Conservation (phyloP, 2,113 vertebrate genomes). For the Brachirus orientalis region DNA sequence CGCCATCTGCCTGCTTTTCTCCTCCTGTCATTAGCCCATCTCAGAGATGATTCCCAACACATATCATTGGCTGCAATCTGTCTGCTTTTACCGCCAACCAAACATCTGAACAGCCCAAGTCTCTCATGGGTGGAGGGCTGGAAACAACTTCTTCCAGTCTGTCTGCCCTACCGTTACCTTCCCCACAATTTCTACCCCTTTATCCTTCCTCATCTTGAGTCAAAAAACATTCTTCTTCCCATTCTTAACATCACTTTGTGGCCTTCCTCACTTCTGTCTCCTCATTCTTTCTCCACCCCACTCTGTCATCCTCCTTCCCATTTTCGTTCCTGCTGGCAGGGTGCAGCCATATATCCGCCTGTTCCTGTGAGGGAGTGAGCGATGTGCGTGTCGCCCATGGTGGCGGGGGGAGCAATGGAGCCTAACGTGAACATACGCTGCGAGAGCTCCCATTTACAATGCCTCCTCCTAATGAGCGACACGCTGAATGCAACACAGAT, state of each 20-base stretch:
- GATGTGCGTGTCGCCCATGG: constrained; percentile 69
- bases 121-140: constrained; percentile 73
- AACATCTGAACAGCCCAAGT: constrained; percentile 77
- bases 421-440: constrained; percentile 77
- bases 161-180: constrained; percentile 19
- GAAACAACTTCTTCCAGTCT: constrained; percentile 61
- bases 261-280: constrained; percentile 17
- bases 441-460: constrained; percentile 78
- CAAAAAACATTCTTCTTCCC: constrained; percentile 33
- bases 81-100: constrained; percentile 76
- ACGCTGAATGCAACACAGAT: constrained; percentile 59
- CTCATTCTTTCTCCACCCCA: constrained; percentile 11
- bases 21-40: constrained; percentile 77
- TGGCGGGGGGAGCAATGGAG: constrained; percentile 73
- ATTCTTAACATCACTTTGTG: constrained; percentile 34
- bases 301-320: constrained; percentile 17
- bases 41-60: constrained; percentile 79
- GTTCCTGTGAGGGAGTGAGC: constrained; percentile 71
- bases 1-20: constrained; percentile 78
- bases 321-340: constrained; percentile 51
- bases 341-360: constrained; percentile 61
- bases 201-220: constrained; percentile 22
- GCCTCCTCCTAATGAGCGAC: constrained; percentile 74
- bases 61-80: constrained; percentile 83
- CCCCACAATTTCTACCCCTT: constrained; percentile 28